Percentiles rank a stretch among this genome's conserved stretches.
Conservation (phyloP, 2,888 invertebrate genomes). For the Protula sp. region DNA sequence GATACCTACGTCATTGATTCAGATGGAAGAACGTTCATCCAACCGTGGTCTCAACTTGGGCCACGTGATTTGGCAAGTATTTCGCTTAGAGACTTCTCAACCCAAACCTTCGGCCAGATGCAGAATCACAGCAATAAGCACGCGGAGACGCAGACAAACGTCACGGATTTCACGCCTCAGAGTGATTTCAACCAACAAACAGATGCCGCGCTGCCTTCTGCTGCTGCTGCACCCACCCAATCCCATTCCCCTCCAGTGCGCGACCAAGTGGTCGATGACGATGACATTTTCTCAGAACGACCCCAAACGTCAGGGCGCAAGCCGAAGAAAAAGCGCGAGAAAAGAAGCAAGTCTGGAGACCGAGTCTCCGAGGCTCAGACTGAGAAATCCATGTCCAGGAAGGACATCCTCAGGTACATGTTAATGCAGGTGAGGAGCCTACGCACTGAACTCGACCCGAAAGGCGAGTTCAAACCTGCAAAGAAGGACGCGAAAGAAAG, state of each 20-base stretch:
- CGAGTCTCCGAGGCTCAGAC: not conserved
- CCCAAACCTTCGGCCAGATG: constrained; percentile 21
- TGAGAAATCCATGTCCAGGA: not conserved
- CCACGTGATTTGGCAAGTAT: constrained; percentile 2
- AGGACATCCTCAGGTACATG: constrained; percentile 13
- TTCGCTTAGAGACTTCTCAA: constrained; percentile 13
- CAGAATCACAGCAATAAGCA: not conserved
- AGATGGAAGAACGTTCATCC: not conserved
- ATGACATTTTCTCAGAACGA: constrained; percentile 3
- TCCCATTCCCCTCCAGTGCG: not conserved
- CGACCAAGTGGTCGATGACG: not conserved
- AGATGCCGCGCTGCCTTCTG: not conserved
- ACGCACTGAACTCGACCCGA: not conserved
- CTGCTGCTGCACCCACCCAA: not conserved
- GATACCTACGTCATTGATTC: constrained; percentile 12
- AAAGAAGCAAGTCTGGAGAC: constrained; percentile 1
- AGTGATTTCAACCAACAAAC: not conserved
- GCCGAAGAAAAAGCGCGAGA: constrained; percentile 6
- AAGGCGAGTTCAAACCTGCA: not conserved
- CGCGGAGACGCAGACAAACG: constrained; percentile 1
- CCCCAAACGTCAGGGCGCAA: constrained; percentile 1
- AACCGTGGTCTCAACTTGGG: constrained; percentile 9
- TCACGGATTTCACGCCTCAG: not conserved
- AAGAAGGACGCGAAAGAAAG: not conserved
- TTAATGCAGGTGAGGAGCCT: constrained; percentile 10